Base-by-base conservation (phyloP, 2,113 vertebrate species). In the Dipodomys ordii region DNA sequence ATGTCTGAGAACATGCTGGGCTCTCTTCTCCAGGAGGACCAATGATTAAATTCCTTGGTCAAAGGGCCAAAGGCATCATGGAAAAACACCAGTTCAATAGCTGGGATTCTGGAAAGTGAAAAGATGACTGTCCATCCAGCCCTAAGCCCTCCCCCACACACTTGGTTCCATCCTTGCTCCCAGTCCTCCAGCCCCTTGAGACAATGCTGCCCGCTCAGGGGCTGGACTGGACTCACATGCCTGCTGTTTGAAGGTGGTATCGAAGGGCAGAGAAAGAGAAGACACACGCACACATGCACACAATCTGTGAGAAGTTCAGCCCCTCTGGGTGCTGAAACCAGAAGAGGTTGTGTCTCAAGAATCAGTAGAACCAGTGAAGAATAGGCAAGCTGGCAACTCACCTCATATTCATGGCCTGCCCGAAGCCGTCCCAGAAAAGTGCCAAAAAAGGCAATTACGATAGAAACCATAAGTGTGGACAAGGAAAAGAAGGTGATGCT, bases 401-500 rank as follows among this genome's bases (percentile, higher is more conserved):
- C 99, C 98, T 99, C 99, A 88, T 99, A 99, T 95, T 98, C 98
- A 15, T 97, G 98, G 96, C 97, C 98, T 94, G 97, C 98, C 0
- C 97, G 98, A 46, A 99, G 93, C 97, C 98, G 99, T 97, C 98
- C 99, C 96, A 99, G 97, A 97, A 99, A 99, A 87, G 99, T 96
- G 90, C 98, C 98, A 72, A 98, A 96, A 94, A 99, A 97, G 32
- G 98, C 99, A 82, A 99, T 98, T 80, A 98, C 0, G 4, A 99
- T 94, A 91, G 98, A 99, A 94, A 96, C 92, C 18, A 99, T 91
- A 92, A 99, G 98, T 44, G 98, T 97, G 74, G 98, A 97, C 1
- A 98, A 98, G 64, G 99, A 99, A 93, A 99, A 99, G 89, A 99
- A 97, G 25, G 99, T 99, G 97, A 99, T 98, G 86, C 98, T 98